These are phyloP conservation scores for Anguilla marmorata DNA, from an alignment of 2,797 vertebrate species.

Conservation along the genomic window DNA sequence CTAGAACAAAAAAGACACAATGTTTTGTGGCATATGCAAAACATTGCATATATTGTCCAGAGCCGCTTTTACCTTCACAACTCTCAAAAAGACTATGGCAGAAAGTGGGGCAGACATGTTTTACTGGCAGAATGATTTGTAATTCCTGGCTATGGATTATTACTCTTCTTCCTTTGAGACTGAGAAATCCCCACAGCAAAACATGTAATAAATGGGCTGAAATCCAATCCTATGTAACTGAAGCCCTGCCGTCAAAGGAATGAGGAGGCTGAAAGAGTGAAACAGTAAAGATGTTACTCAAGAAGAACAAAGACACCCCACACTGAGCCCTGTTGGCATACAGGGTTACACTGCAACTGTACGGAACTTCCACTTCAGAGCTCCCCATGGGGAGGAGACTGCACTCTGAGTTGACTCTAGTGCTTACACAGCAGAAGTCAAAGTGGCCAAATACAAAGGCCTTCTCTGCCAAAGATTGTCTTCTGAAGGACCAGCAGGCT, in stretches of 20 bases:
- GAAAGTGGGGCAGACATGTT: no score
- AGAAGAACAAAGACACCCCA: constrained; percentile 3
- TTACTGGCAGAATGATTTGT: background rate
- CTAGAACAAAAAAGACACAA: no score
- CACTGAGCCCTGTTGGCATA: background rate
- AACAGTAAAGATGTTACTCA: background rate
- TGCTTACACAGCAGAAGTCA: background rate
- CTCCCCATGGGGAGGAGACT: background rate
- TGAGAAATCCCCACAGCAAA: background rate
- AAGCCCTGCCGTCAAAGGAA: background rate
- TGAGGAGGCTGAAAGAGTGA: background rate
- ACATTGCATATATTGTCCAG: no score
- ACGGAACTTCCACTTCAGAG: background rate
- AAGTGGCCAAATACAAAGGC: background rate
- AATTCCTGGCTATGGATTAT: background rate
- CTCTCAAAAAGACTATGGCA: no score
- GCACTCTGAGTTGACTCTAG: background rate
- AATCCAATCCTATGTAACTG: background rate
- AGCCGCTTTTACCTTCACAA: no score
- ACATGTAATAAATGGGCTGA: background rate
- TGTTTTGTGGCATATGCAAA: no score
- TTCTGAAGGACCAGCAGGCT: background rate
- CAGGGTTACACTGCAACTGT: background rate
- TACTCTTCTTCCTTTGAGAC: background rate
- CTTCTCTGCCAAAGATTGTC: background rate